Evolutionary conservation across 2,888 invertebrate species (phyloP).

Genomic region (Melieria picta): DNA sequence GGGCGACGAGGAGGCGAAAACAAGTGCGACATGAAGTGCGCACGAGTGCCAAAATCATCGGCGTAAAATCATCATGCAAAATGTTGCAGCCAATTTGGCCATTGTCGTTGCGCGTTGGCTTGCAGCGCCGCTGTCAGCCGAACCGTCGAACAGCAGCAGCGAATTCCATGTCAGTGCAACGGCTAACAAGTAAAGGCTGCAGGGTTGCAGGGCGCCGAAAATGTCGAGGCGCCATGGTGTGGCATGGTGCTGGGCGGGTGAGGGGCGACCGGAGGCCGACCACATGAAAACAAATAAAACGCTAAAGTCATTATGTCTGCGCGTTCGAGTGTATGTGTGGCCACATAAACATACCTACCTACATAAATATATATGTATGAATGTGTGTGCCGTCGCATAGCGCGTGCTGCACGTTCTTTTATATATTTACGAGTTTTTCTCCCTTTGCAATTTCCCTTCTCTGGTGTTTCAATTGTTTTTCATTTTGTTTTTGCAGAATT

Average conservation of each 20-base stretch:
- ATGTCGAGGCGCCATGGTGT: no score
- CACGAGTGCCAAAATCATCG: constrained; percentile 25
- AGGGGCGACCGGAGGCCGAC: neutral
- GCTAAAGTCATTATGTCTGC: neutral
- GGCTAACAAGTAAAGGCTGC: neutral
- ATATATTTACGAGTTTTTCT: neutral
- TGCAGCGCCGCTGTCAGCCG: neutral
- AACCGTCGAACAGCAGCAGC: neutral
- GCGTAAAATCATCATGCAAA: constrained; percentile 26
- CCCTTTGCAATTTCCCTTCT: neutral
- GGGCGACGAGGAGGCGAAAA: neutral
- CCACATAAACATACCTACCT: no score
- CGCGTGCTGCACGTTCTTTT: no score
- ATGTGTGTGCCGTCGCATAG: neutral
- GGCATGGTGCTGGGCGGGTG: neutral
- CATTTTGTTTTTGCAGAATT: neutral
- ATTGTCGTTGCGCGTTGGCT: neutral
- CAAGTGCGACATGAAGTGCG: constrained; percentile 1
- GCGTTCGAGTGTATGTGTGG: neutral
- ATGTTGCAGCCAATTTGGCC: constrained; percentile 17
- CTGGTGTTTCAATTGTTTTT: neutral
- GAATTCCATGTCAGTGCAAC: neutral
- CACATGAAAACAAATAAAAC: constrained; percentile 9
- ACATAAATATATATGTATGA: neutral
- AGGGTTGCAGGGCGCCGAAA: neutral